Evolutionary conservation across 2,113 vertebrate species (phyloP).

Genomic region (Porphyrio hochstetteri): DNA sequence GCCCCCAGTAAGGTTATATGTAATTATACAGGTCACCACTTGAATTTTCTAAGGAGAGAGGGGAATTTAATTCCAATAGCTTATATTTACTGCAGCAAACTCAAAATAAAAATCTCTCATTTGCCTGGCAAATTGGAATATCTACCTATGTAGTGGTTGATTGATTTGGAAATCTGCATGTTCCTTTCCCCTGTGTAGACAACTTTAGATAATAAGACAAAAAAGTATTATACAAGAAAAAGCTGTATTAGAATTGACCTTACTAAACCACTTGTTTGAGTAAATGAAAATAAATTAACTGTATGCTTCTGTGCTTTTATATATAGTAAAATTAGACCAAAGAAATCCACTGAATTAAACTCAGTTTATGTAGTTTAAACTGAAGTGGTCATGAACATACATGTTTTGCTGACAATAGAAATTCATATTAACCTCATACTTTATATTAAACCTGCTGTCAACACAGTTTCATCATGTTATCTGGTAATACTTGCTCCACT

Average conservation of each 20-base stretch:
- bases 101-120: neutral
- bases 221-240: neutral
- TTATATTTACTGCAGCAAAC: neutral
- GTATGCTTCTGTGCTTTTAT: neutral
- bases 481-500: neutral
- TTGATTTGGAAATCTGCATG: neutral
- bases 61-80: neutral
- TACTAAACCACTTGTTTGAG: neutral
- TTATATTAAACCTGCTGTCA: neutral
- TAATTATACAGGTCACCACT: neutral
- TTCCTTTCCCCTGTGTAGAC: neutral
- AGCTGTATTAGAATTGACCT: neutral
- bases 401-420: neutral
- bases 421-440: neutral
- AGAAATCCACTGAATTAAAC: neutral
- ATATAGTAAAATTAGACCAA: neutral
- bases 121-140: neutral
- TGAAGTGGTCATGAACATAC: neutral
- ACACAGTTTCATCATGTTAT: neutral
- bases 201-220: neutral
- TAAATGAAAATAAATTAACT: neutral
- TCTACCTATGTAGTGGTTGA: neutral
- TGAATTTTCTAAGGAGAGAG: neutral
- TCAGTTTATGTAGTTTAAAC: neutral
- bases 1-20: accelerated